Evolutionary conservation across 2,888 invertebrate genomes (phyloP).

Genomic region (Stictocephala bisonia): DNA sequence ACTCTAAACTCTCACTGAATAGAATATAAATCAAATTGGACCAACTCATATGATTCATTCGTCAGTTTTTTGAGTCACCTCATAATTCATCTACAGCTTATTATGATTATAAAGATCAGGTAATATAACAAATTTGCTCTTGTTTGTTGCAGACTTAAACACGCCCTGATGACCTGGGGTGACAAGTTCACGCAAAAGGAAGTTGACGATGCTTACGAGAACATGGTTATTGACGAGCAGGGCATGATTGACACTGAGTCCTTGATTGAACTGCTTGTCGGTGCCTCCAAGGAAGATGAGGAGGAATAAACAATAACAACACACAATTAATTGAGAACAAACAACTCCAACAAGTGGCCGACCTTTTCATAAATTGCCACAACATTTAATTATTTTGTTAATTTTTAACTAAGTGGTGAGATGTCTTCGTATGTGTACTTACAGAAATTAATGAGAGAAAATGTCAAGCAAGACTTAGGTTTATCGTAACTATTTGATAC

Average conservation of each 20-base stretch:
- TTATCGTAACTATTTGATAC: background rate
- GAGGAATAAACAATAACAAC: slow-evolving; percentile 40
- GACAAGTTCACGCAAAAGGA: slow-evolving; percentile 91
- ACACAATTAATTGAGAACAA: no score
- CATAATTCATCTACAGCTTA: no score
- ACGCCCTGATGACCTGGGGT: slow-evolving; percentile 92
- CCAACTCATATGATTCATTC: no score
- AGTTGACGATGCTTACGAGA: slow-evolving; percentile 92
- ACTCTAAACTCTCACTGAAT: no score
- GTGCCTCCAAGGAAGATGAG: slow-evolving; percentile 81
- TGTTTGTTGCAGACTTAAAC: slow-evolving; percentile 82
- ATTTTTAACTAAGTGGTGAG: slow-evolving; percentile 38
- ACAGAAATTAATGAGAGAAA: slow-evolving; percentile 38
- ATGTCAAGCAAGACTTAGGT: slow-evolving; percentile 38
- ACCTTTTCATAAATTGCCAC: background rate
- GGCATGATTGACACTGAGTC: slow-evolving; percentile 90
- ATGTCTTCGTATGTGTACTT: slow-evolving; percentile 41
- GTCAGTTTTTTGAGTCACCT: no score
- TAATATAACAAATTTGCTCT: no score
- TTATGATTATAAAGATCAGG: no score
- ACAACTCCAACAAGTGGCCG: slow-evolving; percentile 34
- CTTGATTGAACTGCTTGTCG: slow-evolving; percentile 89
- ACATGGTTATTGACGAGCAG: slow-evolving; percentile 92
- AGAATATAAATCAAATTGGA: no score
- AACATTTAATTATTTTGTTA: slow-evolving; percentile 18